Evolutionary conservation across 2,888 invertebrate species (phyloP).

Genomic region (Parnassius apollo): DNA sequence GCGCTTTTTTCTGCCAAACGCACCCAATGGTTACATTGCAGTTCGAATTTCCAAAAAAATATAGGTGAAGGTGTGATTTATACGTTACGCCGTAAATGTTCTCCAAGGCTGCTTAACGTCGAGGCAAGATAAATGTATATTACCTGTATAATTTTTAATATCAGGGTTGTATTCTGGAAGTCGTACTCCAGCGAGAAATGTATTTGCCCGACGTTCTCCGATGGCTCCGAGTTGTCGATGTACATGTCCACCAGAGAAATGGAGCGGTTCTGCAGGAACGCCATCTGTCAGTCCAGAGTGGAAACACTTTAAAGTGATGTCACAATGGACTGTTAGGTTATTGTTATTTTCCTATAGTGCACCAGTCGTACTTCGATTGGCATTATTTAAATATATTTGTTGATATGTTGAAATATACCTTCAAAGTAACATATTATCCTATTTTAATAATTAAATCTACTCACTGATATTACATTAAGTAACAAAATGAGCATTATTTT

Average conservation of each 20-base stretch:
- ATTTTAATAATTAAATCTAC: background rate
- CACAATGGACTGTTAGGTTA: conserved; percentile 26
- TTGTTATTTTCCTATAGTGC: conserved; percentile 16
- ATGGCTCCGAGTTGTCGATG: conserved; percentile 95
- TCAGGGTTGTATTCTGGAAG: conserved; percentile 95
- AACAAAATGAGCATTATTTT: background rate
- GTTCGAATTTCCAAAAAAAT: too few species aligned
- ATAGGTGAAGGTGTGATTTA: too few species aligned
- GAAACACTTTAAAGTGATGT: conserved; percentile 50
- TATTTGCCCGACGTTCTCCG: conserved; percentile 96
- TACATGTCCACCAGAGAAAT: conserved; percentile 97
- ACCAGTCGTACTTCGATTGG: conserved; percentile 20
- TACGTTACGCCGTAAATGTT: background rate
- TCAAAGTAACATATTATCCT: background rate
- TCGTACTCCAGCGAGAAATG: conserved; percentile 96
- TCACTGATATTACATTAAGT: background rate
- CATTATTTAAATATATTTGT: too few species aligned
- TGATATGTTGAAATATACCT: too few species aligned
- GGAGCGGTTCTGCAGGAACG: conserved; percentile 92
- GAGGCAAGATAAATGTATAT: background rate
- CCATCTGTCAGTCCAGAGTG: conserved; percentile 77
- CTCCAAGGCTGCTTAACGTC: background rate
- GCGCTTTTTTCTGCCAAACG: too few species aligned
- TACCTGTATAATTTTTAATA: conserved; percentile 93
- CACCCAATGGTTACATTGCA: too few species aligned